Evolutionary conservation across 2,797 vertebrate genomes (phyloP).

Genomic region (Tapirus indicus): DNA sequence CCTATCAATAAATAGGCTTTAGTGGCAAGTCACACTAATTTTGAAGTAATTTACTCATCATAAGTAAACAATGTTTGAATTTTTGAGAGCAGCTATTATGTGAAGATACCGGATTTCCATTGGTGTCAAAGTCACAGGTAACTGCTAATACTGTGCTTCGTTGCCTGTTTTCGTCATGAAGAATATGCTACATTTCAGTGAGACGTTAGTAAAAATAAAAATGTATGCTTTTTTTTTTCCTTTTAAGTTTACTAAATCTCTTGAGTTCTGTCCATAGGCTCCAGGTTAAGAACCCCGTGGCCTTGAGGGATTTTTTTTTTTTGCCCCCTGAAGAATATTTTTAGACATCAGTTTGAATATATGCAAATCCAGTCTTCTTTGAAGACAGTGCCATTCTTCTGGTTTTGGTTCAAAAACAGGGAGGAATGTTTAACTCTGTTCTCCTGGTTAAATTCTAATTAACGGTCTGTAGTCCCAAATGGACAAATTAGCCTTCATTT

Average conservation of each 20-base stretch:
- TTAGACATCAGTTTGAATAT: background rate
- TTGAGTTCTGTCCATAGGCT: background rate
- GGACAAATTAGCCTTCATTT: background rate
- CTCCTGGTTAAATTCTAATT: conserved; percentile 75
- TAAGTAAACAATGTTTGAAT: background rate
- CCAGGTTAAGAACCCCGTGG: background rate
- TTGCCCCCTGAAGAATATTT: background rate
- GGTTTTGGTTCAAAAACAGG: background rate
- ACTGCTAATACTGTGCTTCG: background rate
- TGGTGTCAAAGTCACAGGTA: background rate
- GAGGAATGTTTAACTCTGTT: background rate
- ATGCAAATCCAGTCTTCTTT: background rate
- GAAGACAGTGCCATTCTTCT: background rate
- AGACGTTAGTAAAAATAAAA: background rate
- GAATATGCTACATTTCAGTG: background rate
- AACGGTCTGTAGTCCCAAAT: conserved; percentile 66
- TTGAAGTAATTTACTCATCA: background rate
- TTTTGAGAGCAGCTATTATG: background rate
- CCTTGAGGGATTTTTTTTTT: background rate
- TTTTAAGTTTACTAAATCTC: background rate
- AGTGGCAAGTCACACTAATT: background rate
- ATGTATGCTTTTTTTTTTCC: too few relatives aligned
- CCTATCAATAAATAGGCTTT: background rate
- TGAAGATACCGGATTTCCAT: background rate
- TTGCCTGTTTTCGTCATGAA: background rate